Conservation (phyloP, 92 coral and sea anemone species). For the Palythoa grandiflora region DNA sequence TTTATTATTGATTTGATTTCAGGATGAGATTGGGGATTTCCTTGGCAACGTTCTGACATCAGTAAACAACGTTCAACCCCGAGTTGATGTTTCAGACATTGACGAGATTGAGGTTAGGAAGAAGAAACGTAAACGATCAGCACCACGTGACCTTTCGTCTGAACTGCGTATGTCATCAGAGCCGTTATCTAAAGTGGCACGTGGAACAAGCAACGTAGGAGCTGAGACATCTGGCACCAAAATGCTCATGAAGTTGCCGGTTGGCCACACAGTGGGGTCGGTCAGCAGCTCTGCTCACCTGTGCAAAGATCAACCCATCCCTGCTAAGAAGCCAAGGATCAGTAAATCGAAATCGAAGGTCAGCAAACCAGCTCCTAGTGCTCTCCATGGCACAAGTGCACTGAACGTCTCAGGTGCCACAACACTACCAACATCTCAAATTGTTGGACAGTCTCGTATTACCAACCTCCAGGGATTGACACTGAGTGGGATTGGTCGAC, state of each 20-base stretch:
- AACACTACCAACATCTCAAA: slow-evolving; percentile 43
- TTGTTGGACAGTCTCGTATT: slow-evolving; percentile 35
- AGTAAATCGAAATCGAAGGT: slow-evolving; percentile 76
- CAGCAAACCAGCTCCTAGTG: slow-evolving; percentile 50
- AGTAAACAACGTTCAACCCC: slow-evolving; percentile 77
- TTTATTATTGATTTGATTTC: not conserved
- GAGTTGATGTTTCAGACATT: slow-evolving; percentile 90
- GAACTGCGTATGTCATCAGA: slow-evolving; percentile 67
- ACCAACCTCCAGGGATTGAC: slow-evolving; percentile 56
- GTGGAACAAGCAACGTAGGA: slow-evolving; percentile 46
- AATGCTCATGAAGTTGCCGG: slow-evolving; percentile 75
- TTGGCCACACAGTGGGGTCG: slow-evolving; percentile 82
- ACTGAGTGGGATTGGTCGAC: slow-evolving; percentile 55
- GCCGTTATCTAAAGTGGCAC: slow-evolving; percentile 29
- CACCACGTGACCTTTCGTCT: slow-evolving; percentile 76
- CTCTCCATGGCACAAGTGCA: slow-evolving; percentile 57
- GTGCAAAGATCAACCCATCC: slow-evolving; percentile 76
- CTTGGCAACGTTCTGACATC: slow-evolving; percentile 87
- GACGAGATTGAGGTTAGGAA: slow-evolving; percentile 89
- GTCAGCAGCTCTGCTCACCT: slow-evolving; percentile 64
- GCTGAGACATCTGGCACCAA: slow-evolving; percentile 44
- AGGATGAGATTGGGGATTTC: slow-evolving; percentile 99
- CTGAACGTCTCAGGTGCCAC: slow-evolving; percentile 50
- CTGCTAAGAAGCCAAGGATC: slow-evolving; percentile 80
- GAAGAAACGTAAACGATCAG: slow-evolving; percentile 93